Percentiles rank a stretch among this genome's conserved stretches.
phyloP scores from a whole-genome alignment of 2,888 invertebrate species.

The Glaucopsyche alexis region DNA sequence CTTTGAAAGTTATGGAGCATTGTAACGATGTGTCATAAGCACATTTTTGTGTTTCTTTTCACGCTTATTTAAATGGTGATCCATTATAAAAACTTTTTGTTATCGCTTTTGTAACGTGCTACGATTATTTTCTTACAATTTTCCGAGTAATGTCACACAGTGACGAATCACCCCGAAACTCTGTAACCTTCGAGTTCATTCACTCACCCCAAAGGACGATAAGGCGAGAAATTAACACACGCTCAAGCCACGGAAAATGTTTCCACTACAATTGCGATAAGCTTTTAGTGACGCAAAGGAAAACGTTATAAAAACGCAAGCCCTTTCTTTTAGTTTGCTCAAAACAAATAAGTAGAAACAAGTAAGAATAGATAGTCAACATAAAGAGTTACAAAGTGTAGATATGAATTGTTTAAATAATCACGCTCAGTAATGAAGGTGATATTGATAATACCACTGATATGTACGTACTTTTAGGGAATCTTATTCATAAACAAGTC shows the following conservation, averaged over 20 bases:
- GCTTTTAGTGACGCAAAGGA: slow-evolving; percentile 13
- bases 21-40: background rate
- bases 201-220: background rate
- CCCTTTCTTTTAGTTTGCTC: background rate
- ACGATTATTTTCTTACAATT: background rate
- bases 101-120: background rate
- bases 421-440: background rate
- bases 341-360: background rate
- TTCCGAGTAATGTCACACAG: background rate
- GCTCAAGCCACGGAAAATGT: slow-evolving; percentile 5
- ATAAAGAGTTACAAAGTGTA: background rate
- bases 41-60: background rate
- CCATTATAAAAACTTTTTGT: background rate
- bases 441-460: too few species aligned
- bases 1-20: background rate
- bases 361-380: background rate
- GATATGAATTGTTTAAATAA: background rate
- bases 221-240: background rate
- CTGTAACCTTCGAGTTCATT: slow-evolving; percentile 14
- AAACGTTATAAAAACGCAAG: slow-evolving; percentile 14
- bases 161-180: background rate
- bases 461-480: too few species aligned
- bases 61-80: background rate
- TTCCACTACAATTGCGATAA: background rate
- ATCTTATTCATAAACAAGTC: too few species aligned